Base-by-base conservation (phyloP, 1,140 invertebrate genomes). In the Drosophila funebris region DNA sequence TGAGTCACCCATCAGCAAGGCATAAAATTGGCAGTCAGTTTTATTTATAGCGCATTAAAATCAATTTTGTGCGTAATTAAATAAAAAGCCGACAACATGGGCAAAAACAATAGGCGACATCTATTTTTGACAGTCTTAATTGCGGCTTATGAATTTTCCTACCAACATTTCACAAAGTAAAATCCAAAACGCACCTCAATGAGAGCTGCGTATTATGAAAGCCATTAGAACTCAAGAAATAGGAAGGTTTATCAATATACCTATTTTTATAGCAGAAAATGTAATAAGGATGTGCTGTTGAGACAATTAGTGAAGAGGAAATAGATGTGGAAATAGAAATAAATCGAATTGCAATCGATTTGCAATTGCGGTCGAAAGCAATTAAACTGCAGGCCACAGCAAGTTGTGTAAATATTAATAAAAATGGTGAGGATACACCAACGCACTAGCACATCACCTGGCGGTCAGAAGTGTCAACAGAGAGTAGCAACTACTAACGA, bases 51-150 rank as follows among this genome's bases (percentile, higher is more conserved):
- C 83, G 52, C 67, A 78, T 76, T 87, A 76, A 78, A 82, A 78
- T 88, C 83, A 87, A 88, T 78, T 87, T 88, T 64, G 67, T 73
- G 66, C 78, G 78, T 85, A 78, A 87, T 88, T 82, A 82, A 85
- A 82, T 82, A 31, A 79, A 67, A 63, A 37, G 14, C 41, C 43
- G 56, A 54, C 67, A 68, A 52, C 44, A 31, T 14, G 29, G 22
- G 16, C 39, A 14, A 58, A 37, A 37, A 71, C 60, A 71, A 71
- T 57, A 31, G 18, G 16, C 24, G 22, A 52, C 56, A 58, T 72
- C 69, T 67, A 72, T 72, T 72, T 72, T 58, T 72, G 69, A 66
- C 41, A 50, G 62, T 36, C 52, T 41, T 74, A 74, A 74, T 74
- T 63, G 67, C 41, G 66, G 66, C 67, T 70, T 62, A 63, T 29